Evolutionary conservation across 2,888 invertebrate genomes (phyloP).

Genomic region (Galerucella pusilla): DNA sequence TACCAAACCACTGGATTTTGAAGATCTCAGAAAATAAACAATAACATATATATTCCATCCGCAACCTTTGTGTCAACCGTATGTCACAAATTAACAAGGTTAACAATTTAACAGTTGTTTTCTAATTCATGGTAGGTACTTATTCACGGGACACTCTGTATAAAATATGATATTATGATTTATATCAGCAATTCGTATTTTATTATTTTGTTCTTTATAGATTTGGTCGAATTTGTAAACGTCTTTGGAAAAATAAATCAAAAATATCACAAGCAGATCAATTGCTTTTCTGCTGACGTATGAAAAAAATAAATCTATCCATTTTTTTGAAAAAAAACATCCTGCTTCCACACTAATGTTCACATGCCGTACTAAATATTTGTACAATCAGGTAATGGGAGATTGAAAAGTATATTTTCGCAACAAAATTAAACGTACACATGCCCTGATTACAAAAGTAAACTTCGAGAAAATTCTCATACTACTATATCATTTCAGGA

Average conservation of each 20-base stretch:
- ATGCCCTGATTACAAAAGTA: not conserved
- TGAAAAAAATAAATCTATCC: constrained; percentile 10
- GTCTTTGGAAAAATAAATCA: constrained; percentile 10
- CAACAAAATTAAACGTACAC: constrained; percentile 15
- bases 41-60: no score
- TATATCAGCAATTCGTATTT: not conserved
- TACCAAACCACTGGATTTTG: no score
- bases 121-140: no score
- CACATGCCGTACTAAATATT: constrained; percentile 9
- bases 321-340: constrained; percentile 3
- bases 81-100: no score
- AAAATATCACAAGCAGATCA: constrained; percentile 5
- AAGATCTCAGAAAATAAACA: no score
- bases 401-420: constrained; percentile 2
- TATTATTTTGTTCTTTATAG: not conserved
- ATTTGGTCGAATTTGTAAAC: not conserved
- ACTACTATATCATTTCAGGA: no score
- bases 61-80: no score
- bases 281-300: constrained; percentile 3
- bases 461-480: not conserved
- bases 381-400: constrained; percentile 11
- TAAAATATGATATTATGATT: not conserved
- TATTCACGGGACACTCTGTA: not conserved
- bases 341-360: not conserved
- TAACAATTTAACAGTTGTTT: no score